Evolutionary conservation across 2,113 vertebrate genomes (phyloP).

Genomic region (Asarcornis scutulata): DNA sequence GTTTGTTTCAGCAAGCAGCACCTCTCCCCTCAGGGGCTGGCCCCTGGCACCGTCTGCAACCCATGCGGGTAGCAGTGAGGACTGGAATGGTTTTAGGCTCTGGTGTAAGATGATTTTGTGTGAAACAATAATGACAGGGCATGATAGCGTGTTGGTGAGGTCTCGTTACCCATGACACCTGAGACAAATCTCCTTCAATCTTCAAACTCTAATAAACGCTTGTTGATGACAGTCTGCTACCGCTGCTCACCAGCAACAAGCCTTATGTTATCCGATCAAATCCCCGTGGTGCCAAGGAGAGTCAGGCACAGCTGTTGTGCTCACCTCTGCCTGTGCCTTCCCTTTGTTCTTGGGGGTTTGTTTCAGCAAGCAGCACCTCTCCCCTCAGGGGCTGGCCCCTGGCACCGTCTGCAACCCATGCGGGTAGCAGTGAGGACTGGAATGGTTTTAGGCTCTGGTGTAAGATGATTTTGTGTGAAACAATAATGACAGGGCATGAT

Average conservation of each 20-base stretch:
- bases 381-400: neutral
- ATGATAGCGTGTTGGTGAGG: neutral
- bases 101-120: neutral
- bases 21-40: neutral
- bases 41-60: neutral
- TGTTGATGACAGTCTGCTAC: neutral
- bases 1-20: neutral
- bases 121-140: rapidly evolving
- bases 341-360: neutral
- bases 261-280: neutral
- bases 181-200: neutral
- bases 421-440: neutral
- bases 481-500: rapidly evolving
- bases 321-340: neutral
- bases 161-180: neutral
- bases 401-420: rapidly evolving
- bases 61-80: rapidly evolving
- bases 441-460: neutral
- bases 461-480: neutral
- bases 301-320: neutral
- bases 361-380: too few relatives aligned
- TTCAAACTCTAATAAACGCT: neutral
- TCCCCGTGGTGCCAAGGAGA: rapidly evolving
- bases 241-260: rapidly evolving
- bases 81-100: neutral